A percentile compares a stretch with the other conserved stretches of the same genome.
Conservation (phyloP, 2,113 vertebrate genomes). For the Tenrec ecaudatus region DNA sequence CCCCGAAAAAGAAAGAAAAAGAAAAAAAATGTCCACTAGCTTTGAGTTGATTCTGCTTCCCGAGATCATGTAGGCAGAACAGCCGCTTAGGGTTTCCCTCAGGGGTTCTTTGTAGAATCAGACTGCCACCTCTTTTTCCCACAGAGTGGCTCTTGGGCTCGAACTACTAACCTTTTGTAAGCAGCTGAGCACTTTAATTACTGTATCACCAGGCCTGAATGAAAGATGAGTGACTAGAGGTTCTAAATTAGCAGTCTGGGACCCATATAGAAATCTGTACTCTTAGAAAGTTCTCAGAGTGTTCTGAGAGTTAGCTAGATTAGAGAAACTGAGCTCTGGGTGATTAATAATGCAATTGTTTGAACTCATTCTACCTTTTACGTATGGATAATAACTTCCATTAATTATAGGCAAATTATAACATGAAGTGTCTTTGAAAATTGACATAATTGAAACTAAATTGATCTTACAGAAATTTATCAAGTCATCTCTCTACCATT, state of each 20-base stretch:
- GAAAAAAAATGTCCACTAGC: too few species aligned
- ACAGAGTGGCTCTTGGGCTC: too few species aligned
- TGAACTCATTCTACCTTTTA: background rate
- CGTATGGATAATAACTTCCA: slow-evolving; percentile 13
- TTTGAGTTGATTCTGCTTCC: too few species aligned
- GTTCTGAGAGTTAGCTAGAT: background rate
- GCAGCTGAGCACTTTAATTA: too few species aligned
- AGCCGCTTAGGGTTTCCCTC: too few species aligned
- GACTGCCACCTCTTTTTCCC: too few species aligned
- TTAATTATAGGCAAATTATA: background rate
- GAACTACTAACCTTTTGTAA: too few species aligned
- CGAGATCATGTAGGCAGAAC: too few species aligned
- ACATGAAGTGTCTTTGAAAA: slow-evolving; percentile 12
- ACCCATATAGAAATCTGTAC: background rate
- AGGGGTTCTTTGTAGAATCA: too few species aligned
- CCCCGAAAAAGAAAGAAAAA: too few species aligned
- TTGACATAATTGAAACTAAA: background rate
- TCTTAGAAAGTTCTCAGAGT: background rate
- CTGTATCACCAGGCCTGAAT: too few species aligned
- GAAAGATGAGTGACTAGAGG: too few species aligned
- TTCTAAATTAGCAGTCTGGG: background rate
- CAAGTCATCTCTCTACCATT: background rate
- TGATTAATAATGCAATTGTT: slow-evolving; percentile 19
- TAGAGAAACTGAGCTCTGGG: background rate
- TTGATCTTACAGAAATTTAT: background rate